These are phyloP conservation scores for Drosophila albomicans DNA, from an alignment of 1,140 invertebrate species.

Conservation along the genomic window DNA sequence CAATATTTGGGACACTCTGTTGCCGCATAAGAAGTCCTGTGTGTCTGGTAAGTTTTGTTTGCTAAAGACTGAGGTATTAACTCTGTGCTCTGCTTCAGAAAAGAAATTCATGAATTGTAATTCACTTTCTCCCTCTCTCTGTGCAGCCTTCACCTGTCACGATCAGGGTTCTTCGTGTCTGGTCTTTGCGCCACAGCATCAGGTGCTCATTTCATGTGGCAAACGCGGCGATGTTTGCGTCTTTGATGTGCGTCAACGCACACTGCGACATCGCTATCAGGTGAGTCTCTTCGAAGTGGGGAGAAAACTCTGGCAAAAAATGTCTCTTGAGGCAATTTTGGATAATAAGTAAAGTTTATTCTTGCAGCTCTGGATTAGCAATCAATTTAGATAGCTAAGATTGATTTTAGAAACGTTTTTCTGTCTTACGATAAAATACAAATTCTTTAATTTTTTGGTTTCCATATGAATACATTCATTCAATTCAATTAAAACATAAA, in stretches of 20 bases:
- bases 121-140: conserved; percentile 3
- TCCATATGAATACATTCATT: no score
- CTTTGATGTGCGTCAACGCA: conserved; percentile 96
- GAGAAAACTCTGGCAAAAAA: no score
- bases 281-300: conserved; percentile 34
- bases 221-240: conserved; percentile 98
- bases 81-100: no score
- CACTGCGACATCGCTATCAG: conserved; percentile 93
- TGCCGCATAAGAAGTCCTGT: conserved; percentile 97
- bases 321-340: no score
- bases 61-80: neutral
- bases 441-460: no score
- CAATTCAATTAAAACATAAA: no score
- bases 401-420: no score
- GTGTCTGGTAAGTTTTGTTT: conserved; percentile 89
- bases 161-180: conserved; percentile 95
- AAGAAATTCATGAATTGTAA: no score
- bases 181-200: conserved; percentile 96
- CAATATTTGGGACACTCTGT: conserved; percentile 98
- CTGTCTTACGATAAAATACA: no score
- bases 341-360: no score
- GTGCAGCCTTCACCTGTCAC: conserved; percentile 94
- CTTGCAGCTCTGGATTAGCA: no score
- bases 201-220: conserved; percentile 96
- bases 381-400: no score